A percentile compares a stretch with the other conserved stretches of the same genome.
phyloP scores from a whole-genome alignment of 2,888 invertebrate genomes.

The Drosophila heteroneura region DNA sequence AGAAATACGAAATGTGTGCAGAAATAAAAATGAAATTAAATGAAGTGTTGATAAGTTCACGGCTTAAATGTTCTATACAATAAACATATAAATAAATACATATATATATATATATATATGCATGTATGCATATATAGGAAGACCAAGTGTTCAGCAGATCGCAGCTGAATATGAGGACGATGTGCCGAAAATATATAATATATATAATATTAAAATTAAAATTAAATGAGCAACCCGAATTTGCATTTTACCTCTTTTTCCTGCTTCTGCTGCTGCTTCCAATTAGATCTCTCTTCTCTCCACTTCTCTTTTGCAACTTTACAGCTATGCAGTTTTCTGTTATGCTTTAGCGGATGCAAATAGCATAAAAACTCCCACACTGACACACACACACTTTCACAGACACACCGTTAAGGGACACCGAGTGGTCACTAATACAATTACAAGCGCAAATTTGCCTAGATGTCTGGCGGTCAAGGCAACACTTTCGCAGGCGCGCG shows the following conservation, averaged over 20 bases:
- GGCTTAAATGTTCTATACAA: slow-evolving; percentile 23
- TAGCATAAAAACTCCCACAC: slow-evolving; percentile 16
- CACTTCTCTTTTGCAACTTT: slow-evolving; percentile 38
- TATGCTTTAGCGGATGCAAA: slow-evolving; percentile 34
- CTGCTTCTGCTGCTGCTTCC: slow-evolving; percentile 13
- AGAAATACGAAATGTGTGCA: slow-evolving; percentile 48
- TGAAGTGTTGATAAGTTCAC: slow-evolving; percentile 73
- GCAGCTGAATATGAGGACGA: slow-evolving; percentile 17
- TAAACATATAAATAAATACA: slow-evolving; percentile 1
- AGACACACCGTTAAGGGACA: slow-evolving; percentile 10
- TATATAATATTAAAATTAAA: slow-evolving; percentile 10
- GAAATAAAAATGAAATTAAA: slow-evolving; percentile 72
- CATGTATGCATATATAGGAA: not conserved
- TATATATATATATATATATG: not conserved
- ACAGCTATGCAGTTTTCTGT: slow-evolving; percentile 51
- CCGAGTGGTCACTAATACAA: slow-evolving; percentile 41
- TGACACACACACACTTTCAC: slow-evolving; percentile 6
- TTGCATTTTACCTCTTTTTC: slow-evolving; percentile 20
- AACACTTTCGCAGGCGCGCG: slow-evolving; percentile 43
- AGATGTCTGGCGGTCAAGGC: slow-evolving; percentile 47
- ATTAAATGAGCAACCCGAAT: slow-evolving; percentile 29
- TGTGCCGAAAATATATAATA: slow-evolving; percentile 5
- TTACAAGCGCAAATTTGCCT: slow-evolving; percentile 37
- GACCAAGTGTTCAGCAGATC: slow-evolving; percentile 13
- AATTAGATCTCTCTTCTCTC: slow-evolving; percentile 13